Conservation (phyloP, 1,140 invertebrate genomes). For the Caenorhabditis brenneri region DNA sequence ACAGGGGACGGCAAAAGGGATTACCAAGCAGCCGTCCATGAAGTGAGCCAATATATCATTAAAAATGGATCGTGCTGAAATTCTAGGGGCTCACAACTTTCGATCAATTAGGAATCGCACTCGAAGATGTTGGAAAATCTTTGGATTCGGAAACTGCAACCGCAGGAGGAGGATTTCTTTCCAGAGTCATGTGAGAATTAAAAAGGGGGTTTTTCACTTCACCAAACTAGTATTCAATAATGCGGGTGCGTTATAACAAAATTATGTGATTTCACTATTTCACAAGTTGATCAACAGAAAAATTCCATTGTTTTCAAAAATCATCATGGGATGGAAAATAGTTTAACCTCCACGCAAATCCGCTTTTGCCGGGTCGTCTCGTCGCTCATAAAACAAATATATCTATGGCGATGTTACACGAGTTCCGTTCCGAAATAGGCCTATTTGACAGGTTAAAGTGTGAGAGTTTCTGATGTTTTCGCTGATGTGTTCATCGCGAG, state of each 20-base stretch:
- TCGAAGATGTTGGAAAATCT: slow-evolving; percentile 5
- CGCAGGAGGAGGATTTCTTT: background rate
- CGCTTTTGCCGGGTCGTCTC: background rate
- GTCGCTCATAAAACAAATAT: slow-evolving; percentile 20
- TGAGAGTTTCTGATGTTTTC: background rate
- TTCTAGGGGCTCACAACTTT: slow-evolving; percentile 10
- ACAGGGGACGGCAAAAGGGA: background rate
- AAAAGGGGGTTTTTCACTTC: no score
- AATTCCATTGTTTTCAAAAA: slow-evolving; percentile 7
- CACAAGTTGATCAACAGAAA: background rate
- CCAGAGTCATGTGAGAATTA: background rate
- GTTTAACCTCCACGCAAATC: slow-evolving; percentile 31
- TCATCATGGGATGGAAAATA: background rate
- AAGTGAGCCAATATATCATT: background rate
- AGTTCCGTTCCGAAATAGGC: background rate
- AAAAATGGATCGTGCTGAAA: background rate
- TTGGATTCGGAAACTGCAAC: slow-evolving; percentile 3
- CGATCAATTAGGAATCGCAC: slow-evolving; percentile 1
- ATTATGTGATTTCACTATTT: background rate
- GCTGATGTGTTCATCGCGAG: background rate
- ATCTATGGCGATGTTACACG: background rate
- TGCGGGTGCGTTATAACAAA: background rate
- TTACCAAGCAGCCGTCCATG: slow-evolving; percentile 7
- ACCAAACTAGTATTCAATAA: no score
- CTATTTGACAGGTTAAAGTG: background rate